phyloP scores from a whole-genome alignment of 2,888 invertebrate species.

The Agrochola lychnidis region DNA sequence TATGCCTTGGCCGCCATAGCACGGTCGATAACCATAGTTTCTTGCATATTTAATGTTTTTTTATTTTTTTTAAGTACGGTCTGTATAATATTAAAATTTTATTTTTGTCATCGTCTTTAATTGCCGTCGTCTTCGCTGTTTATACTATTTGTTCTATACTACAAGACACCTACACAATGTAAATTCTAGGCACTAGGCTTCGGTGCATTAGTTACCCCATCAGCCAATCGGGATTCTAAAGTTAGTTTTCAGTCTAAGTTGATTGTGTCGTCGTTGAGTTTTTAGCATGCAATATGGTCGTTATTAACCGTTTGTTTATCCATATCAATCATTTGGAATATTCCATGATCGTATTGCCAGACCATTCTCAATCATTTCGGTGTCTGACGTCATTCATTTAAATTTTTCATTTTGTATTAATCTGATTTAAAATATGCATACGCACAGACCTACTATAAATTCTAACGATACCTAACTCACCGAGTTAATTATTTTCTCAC shows the following conservation, averaged over 20 bases:
- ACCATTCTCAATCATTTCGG: not conserved
- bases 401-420: not conserved
- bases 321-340: not conserved
- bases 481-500: slow-evolving; percentile 4
- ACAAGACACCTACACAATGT: not conserved
- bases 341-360: not conserved
- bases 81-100: no score
- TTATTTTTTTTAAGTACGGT: not conserved
- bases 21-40: slow-evolving; percentile 5
- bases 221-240: not conserved
- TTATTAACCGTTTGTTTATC: not conserved
- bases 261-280: not conserved
- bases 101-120: no score
- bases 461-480: not conserved
- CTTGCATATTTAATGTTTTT: not conserved
- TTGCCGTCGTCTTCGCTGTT: not conserved
- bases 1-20: not conserved
- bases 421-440: not conserved
- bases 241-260: not conserved
- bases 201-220: not conserved
- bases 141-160: not conserved
- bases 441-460: not conserved
- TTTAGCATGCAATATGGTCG: not conserved
- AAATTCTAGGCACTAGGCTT: not conserved
- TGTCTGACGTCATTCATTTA: not conserved